Evolutionary conservation across 2,888 invertebrate species (phyloP).

Genomic region (Drosophila helvetica): DNA sequence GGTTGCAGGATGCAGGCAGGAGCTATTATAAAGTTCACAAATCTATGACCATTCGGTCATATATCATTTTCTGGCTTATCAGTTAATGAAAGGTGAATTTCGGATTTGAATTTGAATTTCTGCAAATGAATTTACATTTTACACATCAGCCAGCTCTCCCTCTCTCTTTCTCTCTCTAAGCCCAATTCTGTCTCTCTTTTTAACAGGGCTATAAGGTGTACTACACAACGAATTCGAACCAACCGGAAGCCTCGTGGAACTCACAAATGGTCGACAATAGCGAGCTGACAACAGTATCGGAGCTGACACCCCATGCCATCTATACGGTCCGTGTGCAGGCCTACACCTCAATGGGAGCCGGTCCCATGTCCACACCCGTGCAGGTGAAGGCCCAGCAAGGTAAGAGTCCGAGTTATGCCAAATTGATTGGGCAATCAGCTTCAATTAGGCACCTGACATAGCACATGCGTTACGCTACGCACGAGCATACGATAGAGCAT

Average conservation of each 20-base stretch:
- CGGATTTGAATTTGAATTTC: constrained; percentile 17
- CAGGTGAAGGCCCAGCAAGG: constrained; percentile 99
- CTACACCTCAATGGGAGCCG: constrained; percentile 96
- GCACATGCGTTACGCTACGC: not conserved
- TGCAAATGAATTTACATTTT: constrained; percentile 16
- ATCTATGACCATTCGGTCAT: constrained; percentile 58
- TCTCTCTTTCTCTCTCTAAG: not conserved
- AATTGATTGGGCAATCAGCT: constrained; percentile 57
- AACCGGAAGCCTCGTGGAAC: constrained; percentile 95
- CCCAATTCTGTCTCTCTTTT: not conserved
- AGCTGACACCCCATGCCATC: constrained; percentile 94
- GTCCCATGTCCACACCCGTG: constrained; percentile 97
- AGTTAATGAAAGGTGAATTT: constrained; percentile 31
- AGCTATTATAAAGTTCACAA: constrained; percentile 61
- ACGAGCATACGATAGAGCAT: not conserved
- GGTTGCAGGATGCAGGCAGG: not conserved
- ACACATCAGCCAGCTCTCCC: not conserved
- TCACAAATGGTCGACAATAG: constrained; percentile 97
- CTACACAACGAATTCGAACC: constrained; percentile 95
- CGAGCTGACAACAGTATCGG: constrained; percentile 95
- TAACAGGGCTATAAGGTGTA: constrained; percentile 97
- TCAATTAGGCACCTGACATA: constrained; percentile 46
- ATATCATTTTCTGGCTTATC: constrained; percentile 52
- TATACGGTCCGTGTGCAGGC: constrained; percentile 98
- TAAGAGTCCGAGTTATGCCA: constrained; percentile 81